Percentiles rank a stretch among this genome's conserved stretches.
phyloP scores from a whole-genome alignment of 2,113 vertebrate species.

The Podilymbus podiceps region DNA sequence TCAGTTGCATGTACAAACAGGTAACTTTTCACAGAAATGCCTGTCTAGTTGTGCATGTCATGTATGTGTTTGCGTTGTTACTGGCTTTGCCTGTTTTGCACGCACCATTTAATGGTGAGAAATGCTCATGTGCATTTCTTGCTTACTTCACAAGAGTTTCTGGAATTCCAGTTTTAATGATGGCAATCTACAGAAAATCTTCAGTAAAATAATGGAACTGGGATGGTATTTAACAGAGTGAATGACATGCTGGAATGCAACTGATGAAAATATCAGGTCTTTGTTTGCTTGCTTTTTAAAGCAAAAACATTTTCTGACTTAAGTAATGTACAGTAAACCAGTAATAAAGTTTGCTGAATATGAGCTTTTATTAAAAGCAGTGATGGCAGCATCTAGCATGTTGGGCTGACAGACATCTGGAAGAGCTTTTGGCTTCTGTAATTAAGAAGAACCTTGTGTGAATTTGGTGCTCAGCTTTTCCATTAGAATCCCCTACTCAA shows the following conservation, averaged over 20 bases:
- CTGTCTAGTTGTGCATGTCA: neutral
- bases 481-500: constrained; percentile 31
- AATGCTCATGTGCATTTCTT: neutral
- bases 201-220: neutral
- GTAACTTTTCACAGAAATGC: neutral
- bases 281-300: constrained; percentile 15
- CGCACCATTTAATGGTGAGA: neutral
- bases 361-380: constrained; percentile 61
- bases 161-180: neutral
- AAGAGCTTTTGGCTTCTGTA: constrained; percentile 49
- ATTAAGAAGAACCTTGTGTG: constrained; percentile 50
- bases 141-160: neutral
- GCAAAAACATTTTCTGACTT: constrained; percentile 28
- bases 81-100: neutral
- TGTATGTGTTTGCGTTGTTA: neutral
- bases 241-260: neutral
- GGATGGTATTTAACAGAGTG: neutral
- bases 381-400: constrained; percentile 32
- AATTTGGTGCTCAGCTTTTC: constrained; percentile 58
- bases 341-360: constrained; percentile 46
- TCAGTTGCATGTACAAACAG: constrained; percentile 30
- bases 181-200: neutral
- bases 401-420: constrained; percentile 48
- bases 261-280: constrained; percentile 17
- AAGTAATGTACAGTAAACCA: constrained; percentile 27